A percentile compares a stretch with the other conserved stretches of the same genome.
These are phyloP conservation scores for Eutrigla gurnardus DNA, from an alignment of 2,797 vertebrate genomes.

Conservation along the genomic window DNA sequence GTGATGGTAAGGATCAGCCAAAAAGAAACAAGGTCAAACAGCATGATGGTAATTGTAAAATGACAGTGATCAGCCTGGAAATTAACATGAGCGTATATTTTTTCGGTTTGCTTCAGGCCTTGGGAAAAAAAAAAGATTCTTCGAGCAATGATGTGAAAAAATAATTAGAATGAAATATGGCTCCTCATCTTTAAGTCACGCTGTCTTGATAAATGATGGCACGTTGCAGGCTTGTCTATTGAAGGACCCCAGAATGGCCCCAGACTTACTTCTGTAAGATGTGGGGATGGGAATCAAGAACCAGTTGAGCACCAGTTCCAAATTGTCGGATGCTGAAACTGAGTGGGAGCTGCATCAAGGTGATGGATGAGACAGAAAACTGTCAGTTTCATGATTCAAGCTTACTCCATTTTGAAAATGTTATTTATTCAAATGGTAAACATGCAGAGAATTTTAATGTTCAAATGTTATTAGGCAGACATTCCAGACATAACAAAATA, in stretches of 20 bases:
- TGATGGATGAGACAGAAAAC: background rate
- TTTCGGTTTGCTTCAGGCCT: background rate
- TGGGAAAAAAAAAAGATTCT: background rate
- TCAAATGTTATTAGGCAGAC: background rate
- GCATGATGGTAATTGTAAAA: conserved; percentile 7
- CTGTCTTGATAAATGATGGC: background rate
- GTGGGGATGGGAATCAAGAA: background rate
- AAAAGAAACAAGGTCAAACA: conserved; percentile 56
- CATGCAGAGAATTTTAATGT: too few relatives aligned
- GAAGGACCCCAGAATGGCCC: background rate
- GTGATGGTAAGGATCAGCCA: conserved; percentile 52
- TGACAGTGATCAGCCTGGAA: conserved; percentile 21
- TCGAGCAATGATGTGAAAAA: background rate
- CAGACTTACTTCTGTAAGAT: background rate
- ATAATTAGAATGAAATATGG: conserved; percentile 8
- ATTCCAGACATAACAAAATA: too few relatives aligned
- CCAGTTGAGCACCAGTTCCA: background rate
- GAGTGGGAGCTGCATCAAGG: background rate
- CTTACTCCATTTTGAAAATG: background rate
- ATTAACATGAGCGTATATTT: background rate
- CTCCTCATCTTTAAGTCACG: background rate
- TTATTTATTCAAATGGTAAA: background rate
- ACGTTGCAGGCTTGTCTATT: background rate
- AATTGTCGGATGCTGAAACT: background rate
- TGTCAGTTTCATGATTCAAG: background rate